Evolutionary conservation across 2,888 invertebrate species (phyloP).

Genomic region (Drosophila multiciliata): DNA sequence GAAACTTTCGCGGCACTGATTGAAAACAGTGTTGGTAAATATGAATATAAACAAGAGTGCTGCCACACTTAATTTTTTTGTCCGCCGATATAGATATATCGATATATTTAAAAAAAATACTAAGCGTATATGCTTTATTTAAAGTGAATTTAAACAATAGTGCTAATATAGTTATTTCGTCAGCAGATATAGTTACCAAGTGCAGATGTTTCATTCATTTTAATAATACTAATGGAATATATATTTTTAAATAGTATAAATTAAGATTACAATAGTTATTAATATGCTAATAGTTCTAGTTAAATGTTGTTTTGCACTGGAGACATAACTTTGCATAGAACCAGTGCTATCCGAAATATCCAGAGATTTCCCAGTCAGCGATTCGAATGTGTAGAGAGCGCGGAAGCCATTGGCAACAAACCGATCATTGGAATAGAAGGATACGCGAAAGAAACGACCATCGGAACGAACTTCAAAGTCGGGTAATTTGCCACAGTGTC

Average conservation of each 20-base stretch:
- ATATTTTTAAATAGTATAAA: neutral
- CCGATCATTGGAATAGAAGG: constrained; percentile 96
- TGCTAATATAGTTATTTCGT: no score
- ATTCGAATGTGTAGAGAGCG: constrained; percentile 94
- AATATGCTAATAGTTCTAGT: neutral
- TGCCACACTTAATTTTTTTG: neutral
- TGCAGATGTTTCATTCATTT: neutral
- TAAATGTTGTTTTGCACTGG: constrained; percentile 3
- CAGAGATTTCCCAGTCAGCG: constrained; percentile 34
- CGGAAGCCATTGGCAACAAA: constrained; percentile 97
- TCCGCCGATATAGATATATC: constrained; percentile 1
- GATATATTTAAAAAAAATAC: neutral
- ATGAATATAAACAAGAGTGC: neutral
- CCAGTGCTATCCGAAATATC: constrained; percentile 41
- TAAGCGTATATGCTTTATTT: neutral
- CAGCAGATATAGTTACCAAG: no score
- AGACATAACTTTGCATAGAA: constrained; percentile 76
- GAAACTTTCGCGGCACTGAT: constrained; percentile 40
- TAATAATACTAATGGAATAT: neutral
- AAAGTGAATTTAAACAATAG: neutral
- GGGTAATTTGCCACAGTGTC: constrained; percentile 91
- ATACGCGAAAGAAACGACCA: constrained; percentile 96
- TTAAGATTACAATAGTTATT: constrained; percentile 5
- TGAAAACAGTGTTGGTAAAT: constrained; percentile 29
- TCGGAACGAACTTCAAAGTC: constrained; percentile 94